These are phyloP conservation scores for Aphidius ervi DNA, from an alignment of 1,140 invertebrate species.

Conservation along the genomic window DNA sequence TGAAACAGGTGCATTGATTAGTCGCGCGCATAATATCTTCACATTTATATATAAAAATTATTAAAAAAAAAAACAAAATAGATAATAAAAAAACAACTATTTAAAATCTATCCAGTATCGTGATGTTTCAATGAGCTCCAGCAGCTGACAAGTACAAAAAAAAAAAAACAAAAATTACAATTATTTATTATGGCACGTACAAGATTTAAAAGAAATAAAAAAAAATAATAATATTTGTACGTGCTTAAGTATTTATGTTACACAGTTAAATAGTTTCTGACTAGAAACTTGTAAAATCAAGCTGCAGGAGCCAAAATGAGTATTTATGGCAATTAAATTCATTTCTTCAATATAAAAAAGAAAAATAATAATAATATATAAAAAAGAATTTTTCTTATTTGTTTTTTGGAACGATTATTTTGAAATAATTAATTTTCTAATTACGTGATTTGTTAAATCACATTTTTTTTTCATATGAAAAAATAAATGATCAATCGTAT, in stretches of 20 bases:
- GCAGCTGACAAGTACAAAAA: slow-evolving; percentile 38
- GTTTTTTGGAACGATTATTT: neutral
- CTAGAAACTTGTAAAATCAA: slow-evolving; percentile 50
- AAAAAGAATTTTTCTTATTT: slow-evolving; percentile 1
- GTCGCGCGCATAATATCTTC: slow-evolving; percentile 1
- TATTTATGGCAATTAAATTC: slow-evolving; percentile 43
- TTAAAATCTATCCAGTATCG: slow-evolving; percentile 3
- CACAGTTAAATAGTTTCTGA: slow-evolving; percentile 43
- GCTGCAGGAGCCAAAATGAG: slow-evolving; percentile 47
- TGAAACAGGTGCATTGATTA: slow-evolving; percentile 7
- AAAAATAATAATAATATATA: neutral
- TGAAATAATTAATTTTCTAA: neutral
- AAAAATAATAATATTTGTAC: slow-evolving; percentile 23
- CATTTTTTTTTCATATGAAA: neutral
- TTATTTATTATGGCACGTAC: slow-evolving; percentile 20
- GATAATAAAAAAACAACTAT: slow-evolving; percentile 4
- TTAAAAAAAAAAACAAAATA: neutral
- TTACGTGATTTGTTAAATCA: too few species aligned
- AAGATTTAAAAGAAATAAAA: slow-evolving; percentile 26
- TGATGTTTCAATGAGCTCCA: slow-evolving; percentile 13
- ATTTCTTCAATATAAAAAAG: slow-evolving; percentile 18
- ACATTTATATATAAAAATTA: neutral
- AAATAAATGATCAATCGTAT: neutral
- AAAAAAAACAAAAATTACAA: slow-evolving; percentile 25
- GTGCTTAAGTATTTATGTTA: slow-evolving; percentile 28